These are phyloP conservation scores for Ochlodes sylvanus DNA, from an alignment of 2,888 invertebrate species.

Conservation along the genomic window DNA sequence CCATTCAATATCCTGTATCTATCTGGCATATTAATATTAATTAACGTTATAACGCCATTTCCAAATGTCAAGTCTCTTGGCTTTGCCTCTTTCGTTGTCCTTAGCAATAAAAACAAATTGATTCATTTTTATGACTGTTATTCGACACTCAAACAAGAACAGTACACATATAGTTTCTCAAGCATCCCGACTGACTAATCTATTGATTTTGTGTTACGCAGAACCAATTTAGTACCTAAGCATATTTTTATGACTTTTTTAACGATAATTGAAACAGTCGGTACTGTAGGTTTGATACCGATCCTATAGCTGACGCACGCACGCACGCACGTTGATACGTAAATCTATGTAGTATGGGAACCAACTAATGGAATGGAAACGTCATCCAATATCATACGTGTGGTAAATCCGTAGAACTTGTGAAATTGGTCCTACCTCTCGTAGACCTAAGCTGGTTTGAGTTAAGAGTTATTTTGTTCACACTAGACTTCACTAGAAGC, in stretches of 20 bases:
- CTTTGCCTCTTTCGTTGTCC: background rate
- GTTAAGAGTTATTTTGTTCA: slow-evolving; percentile 29
- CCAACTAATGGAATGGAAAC: slow-evolving; percentile 8
- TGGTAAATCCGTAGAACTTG: slow-evolving; percentile 9
- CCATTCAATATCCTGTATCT: slow-evolving; percentile 9
- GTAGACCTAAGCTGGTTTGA: slow-evolving; percentile 1
- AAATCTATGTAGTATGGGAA: background rate
- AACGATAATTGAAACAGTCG: slow-evolving; percentile 61
- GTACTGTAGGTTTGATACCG: slow-evolving; percentile 40
- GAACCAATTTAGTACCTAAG: slow-evolving; percentile 60
- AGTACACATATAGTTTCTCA: background rate
- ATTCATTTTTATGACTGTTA: background rate
- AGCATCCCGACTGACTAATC: slow-evolving; percentile 19
- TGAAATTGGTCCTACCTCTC: slow-evolving; percentile 13
- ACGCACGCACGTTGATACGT: slow-evolving; percentile 46
- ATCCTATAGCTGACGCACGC: slow-evolving; percentile 66
- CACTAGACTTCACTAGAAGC: background rate
- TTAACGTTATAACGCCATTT: slow-evolving; percentile 1
- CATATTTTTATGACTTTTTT: slow-evolving; percentile 65
- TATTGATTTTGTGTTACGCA: slow-evolving; percentile 54
- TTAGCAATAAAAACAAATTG: background rate
- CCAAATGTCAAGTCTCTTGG: slow-evolving; percentile 9
- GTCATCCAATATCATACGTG: slow-evolving; percentile 1
- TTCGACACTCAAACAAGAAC: background rate
- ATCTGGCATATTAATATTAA: slow-evolving; percentile 3